A percentile compares a stretch with the other conserved stretches of the same genome.
These are phyloP conservation scores for Sebastes hopkinsi DNA, from an alignment of 2,797 vertebrate species.

Conservation along the genomic window DNA sequence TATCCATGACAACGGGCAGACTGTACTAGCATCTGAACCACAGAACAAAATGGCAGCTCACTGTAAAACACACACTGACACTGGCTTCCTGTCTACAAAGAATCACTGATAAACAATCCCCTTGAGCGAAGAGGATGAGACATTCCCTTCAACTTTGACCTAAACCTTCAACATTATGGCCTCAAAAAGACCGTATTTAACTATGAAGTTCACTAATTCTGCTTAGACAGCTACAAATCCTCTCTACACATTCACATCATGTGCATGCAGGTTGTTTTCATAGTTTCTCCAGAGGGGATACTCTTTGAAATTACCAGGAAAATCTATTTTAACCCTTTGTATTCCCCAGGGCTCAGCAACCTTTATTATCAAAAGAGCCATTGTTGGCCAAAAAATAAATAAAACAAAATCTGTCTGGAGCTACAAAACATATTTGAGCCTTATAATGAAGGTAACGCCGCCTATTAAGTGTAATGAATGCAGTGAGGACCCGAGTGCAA, in stretches of 20 bases:
- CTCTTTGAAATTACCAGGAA: background rate
- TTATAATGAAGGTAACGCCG: no score
- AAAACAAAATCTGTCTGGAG: no score
- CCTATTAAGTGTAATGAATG: no score
- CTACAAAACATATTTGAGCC: no score
- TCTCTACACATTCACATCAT: background rate
- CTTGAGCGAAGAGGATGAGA: background rate
- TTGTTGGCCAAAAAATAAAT: no score
- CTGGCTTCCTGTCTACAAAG: slow-evolving; percentile 38
- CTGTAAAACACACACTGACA: slow-evolving; percentile 51
- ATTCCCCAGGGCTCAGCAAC: no score
- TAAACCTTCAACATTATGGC: background rate
- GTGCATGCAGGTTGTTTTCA: background rate
- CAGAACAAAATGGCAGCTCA: slow-evolving; percentile 73
- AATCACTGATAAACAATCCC: slow-evolving; percentile 6
- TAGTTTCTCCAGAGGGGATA: background rate
- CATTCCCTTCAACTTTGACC: background rate
- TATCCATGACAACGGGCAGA: slow-evolving; percentile 85
- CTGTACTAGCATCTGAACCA: slow-evolving; percentile 71
- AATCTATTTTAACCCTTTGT: background rate
- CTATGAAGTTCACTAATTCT: no score
- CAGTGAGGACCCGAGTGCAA: no score
- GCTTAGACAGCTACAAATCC: no score
- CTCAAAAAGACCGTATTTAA: background rate
- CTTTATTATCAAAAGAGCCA: no score